Evolutionary conservation across 1,140 invertebrate species (phyloP).

Genomic region (Drosophila pruinosa): DNA sequence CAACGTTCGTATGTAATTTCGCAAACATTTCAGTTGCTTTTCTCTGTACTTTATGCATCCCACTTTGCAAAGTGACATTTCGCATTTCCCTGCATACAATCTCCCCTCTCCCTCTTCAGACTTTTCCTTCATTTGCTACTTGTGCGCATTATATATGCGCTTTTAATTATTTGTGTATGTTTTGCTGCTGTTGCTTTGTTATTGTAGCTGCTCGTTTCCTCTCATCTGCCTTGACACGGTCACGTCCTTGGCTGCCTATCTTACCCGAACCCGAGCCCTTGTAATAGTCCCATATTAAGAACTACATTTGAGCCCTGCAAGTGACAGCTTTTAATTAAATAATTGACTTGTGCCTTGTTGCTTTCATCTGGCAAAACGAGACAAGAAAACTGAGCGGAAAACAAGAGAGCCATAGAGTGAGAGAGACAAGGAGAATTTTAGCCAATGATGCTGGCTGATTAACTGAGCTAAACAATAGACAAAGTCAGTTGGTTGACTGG

Average conservation of each 20-base stretch:
- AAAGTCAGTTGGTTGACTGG: constrained; percentile 5
- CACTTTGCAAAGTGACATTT: constrained; percentile 20
- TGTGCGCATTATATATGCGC: constrained; percentile 50
- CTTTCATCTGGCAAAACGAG: constrained; percentile 55
- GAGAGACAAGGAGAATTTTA: not conserved
- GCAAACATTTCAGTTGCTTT: not conserved
- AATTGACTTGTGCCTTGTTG: constrained; percentile 61
- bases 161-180: constrained; percentile 70
- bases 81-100: too few relatives aligned
- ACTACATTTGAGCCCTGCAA: constrained; percentile 40
- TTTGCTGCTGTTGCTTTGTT: constrained; percentile 37
- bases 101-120: not conserved
- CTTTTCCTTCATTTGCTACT: constrained; percentile 2
- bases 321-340: constrained; percentile 78
- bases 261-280: not conserved
- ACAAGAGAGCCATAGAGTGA: too few relatives aligned
- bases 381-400: not conserved
- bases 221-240: constrained; percentile 22
- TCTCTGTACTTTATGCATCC: constrained; percentile 13
- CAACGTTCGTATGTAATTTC: not conserved
- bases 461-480: constrained; percentile 8
- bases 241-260: not conserved
- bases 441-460: constrained; percentile 54
- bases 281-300: constrained; percentile 40
- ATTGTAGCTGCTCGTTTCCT: constrained; percentile 16